Base-by-base conservation (phyloP, 2,888 invertebrate genomes). In the Thymelicus sylvestris region DNA sequence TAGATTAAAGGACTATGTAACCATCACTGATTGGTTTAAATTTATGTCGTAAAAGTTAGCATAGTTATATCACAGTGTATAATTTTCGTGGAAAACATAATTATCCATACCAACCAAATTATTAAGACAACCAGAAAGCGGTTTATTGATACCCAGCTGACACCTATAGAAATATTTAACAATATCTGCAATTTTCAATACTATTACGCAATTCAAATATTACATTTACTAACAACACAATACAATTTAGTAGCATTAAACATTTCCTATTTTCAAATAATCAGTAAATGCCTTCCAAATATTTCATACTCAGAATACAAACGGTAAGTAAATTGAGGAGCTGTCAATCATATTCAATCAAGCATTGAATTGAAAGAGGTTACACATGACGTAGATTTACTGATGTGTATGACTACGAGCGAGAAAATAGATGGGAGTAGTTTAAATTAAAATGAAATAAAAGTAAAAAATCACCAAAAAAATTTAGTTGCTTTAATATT, bases 301-400 rank as follows among this genome's bases (percentile, higher is more conserved):
- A 68, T 72, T 76, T 72, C 70, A 61, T 71, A 71, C 60, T 60
- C 72, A 74, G 73, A 72, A 75, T 73, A 75, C 67, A 74, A 73
- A 74, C 70, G 74, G 74, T 75, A 75, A 74, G 75, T 75, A 74
- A 73, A 76, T 74, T 75, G 73, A 72, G 69, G 66, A 72, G 72
- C 74, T 74, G 76, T 76, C 77, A 67, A 74, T 77, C 77, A 77
- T 67, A 72, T 63, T 72, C 72, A 77, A 77, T 77, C 76, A 75
- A 66, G 70, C 74, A 70, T 73, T 63, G 74, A 74, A 73, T 75
- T 74, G 72, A 71, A 66, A 15, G n/a, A 60, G 60, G 70, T 61
- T n/a, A 59, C 57, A 70, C 44, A 65, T 70, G 65, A 60, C 59
- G 50, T n/a, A 50, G 59, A 64, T 69, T 69, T 59, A 64, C 19